Percentiles rank a stretch among this genome's conserved stretches.
Evolutionary conservation across 2,113 vertebrate species (phyloP).

Genomic region (Phycodurus eques): DNA sequence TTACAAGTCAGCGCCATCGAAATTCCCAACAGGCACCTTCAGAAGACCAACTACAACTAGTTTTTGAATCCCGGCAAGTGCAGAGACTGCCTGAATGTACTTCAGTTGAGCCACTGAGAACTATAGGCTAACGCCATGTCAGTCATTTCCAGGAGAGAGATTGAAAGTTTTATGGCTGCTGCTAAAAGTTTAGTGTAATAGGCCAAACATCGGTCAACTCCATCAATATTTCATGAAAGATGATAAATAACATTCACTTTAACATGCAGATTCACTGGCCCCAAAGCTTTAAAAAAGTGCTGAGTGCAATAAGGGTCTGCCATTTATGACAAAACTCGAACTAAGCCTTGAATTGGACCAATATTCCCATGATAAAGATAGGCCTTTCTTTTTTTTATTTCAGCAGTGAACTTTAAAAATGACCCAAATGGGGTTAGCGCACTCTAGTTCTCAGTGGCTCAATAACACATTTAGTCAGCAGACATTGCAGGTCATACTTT

Average conservation of each 20-base stretch:
- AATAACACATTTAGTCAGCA: neutral
- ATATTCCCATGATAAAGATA: neutral
- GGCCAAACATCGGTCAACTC: neutral
- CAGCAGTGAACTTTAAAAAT: neutral
- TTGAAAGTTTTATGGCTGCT: too few species aligned
- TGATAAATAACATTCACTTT: neutral
- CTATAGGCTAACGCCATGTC: neutral
- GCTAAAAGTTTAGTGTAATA: too few species aligned
- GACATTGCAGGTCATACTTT: neutral
- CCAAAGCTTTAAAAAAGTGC: neutral
- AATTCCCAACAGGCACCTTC: constrained; percentile 91
- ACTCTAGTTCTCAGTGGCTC: neutral
- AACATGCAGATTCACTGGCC: neutral
- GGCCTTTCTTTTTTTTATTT: neutral
- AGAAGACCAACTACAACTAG: constrained; percentile 92
- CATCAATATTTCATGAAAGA: neutral
- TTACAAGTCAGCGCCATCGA: constrained; percentile 96
- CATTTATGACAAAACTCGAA: neutral
- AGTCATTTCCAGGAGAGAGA: too few species aligned
- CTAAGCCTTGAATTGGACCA: too few species aligned
- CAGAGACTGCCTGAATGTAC: neutral
- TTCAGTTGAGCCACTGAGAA: neutral
- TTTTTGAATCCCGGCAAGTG: neutral
- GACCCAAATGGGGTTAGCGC: neutral
- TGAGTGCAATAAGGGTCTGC: neutral